Percentiles rank a stretch among this genome's conserved stretches.
These are phyloP conservation scores for Catharus fuscescens DNA, from an alignment of 2,113 vertebrate genomes.

Conservation along the genomic window DNA sequence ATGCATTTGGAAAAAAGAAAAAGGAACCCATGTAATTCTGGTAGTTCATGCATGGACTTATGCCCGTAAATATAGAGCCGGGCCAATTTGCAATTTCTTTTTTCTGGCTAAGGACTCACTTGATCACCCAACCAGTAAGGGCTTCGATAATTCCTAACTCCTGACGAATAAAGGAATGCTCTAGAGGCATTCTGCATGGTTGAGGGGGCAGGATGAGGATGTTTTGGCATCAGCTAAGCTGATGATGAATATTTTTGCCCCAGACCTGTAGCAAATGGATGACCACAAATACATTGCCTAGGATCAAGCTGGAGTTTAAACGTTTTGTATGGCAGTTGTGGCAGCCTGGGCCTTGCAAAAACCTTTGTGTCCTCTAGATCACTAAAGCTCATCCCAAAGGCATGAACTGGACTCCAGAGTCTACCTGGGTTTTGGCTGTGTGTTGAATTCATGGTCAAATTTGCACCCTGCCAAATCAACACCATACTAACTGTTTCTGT, in stretches of 20 bases:
- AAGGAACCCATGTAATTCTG: not conserved
- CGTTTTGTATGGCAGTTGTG: rapidly evolving
- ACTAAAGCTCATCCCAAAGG: not conserved
- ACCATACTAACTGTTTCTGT: not conserved
- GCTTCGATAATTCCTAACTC: not conserved
- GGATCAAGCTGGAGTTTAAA: not conserved
- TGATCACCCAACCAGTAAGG: not conserved
- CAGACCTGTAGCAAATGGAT: not conserved
- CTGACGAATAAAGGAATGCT: not conserved
- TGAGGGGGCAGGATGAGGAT: not conserved
- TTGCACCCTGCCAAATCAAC: not conserved
- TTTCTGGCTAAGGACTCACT: not conserved
- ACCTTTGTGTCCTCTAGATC: not conserved
- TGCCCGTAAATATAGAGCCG: not conserved
- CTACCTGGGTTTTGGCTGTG: not conserved
- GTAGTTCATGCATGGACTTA: not conserved
- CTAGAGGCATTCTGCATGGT: not conserved
- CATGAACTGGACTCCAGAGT: not conserved
- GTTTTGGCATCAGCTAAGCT: not conserved
- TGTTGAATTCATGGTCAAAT: not conserved
- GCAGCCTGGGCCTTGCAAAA: not conserved
- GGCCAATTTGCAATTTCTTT: not conserved
- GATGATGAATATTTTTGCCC: not conserved
- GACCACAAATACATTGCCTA: not conserved
- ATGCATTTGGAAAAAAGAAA: not conserved